Evolutionary conservation across 2,888 invertebrate genomes (phyloP), one percentile per base, ranked within the genome.

Genomic region (Caenorhabditis japonica): DNA sequence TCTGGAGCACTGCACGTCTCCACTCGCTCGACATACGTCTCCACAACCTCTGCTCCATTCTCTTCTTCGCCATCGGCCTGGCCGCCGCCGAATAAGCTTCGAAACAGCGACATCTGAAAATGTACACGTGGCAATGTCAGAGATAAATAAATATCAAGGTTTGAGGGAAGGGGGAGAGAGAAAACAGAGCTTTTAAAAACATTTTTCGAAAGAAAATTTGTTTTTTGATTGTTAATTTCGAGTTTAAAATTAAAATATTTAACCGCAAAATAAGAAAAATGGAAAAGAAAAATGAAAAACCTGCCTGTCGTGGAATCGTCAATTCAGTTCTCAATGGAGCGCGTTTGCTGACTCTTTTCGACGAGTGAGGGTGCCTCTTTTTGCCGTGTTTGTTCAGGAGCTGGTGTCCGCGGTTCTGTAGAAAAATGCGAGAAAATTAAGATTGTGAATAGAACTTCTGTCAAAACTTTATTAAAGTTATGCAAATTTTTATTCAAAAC

Each of bases 1-100:
- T 97, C 96, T 34, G 97, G 90, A 43, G 97, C 89, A 0, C 95
- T 95, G 0, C 97, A 96, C 51, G 94, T 94, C 85, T 93, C 92
- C 1, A 97, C 93, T 76, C 99, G 91, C 85, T 97, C 95, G 17
- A 97, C 94, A 27, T 99, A 90, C 75, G 93, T 92, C 89, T 97
- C 97, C 78, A 97, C 93, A 86, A 85, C 64, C 33, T 85, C 82
- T 2, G 75, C 76, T 33, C 80, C 81, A 51, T 74, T 82, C 17
- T 82, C 84, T 30, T 83, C 82, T 12, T 79, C 79, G 4, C 59
- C 58, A 7, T 73, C 77, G 21, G 75, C 73, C 13, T 43, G 76
- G 13, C 78, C 77, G 23, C 85, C 84, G 23, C 84, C 83, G 64
- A 86, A 86, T 53, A 85, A 82, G 53, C 62, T 84, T 34, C 83